These are phyloP conservation scores for Stegostoma tigrinum DNA, from an alignment of 2,113 vertebrate genomes.

Conservation along the genomic window DNA sequence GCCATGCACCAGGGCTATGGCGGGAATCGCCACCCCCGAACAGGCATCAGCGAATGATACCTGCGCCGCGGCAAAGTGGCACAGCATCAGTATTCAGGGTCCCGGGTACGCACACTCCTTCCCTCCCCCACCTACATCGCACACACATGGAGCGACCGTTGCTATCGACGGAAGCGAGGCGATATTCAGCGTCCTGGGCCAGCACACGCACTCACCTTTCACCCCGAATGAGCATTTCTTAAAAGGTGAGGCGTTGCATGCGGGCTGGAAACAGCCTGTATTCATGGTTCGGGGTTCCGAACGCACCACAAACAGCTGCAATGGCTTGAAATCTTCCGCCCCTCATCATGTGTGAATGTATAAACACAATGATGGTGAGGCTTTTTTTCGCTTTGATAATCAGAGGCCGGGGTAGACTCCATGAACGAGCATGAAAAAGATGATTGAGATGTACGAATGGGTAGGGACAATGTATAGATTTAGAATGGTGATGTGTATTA, in stretches of 20 bases:
- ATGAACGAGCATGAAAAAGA: neutral
- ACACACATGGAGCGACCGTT: neutral
- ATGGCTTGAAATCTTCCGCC: neutral
- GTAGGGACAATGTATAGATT: neutral
- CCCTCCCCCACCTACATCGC: neutral
- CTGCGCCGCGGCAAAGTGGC: neutral
- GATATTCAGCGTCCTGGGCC: neutral
- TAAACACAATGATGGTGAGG: neutral
- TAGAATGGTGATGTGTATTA: neutral
- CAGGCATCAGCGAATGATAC: neutral
- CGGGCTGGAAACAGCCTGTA: neutral
- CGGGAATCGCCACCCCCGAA: constrained; percentile 25
- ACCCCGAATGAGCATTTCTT: neutral
- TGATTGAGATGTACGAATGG: neutral
- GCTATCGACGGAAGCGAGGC: neutral
- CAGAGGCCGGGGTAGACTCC: neutral
- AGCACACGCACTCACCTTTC: rapidly evolving
- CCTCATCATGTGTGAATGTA: neutral
- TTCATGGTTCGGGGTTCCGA: neutral
- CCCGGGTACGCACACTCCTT: neutral
- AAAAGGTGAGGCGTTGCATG: too few relatives aligned
- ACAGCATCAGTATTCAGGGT: neutral
- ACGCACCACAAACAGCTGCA: neutral
- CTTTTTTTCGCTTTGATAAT: neutral
- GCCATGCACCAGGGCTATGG: constrained; percentile 37